phyloP scores from a whole-genome alignment of 2,113 vertebrate genomes.

The Laticauda colubrina region DNA sequence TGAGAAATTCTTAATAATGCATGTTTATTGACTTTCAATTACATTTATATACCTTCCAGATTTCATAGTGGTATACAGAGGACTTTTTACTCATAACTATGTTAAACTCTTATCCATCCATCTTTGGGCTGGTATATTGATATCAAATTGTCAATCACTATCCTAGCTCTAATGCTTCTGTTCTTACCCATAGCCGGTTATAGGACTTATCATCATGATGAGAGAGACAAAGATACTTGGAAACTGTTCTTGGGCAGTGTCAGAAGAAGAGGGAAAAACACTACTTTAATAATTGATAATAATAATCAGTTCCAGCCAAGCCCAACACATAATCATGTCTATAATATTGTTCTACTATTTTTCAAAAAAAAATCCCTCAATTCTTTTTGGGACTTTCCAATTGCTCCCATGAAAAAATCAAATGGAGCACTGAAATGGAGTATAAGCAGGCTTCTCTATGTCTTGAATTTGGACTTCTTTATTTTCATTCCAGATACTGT shows the following conservation, averaged over 20 bases:
- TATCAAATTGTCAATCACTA: neutral
- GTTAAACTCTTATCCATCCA: neutral
- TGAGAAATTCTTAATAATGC: neutral
- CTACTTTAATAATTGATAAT: neutral
- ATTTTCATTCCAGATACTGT: neutral
- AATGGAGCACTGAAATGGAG: neutral
- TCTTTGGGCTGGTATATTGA: neutral
- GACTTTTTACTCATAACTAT: neutral
- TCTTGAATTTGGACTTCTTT: neutral
- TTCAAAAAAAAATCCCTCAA: neutral
- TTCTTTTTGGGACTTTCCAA: neutral
- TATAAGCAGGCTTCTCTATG: neutral
- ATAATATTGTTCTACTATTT: neutral
- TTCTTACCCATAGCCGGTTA: neutral
- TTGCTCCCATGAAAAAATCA: accelerated
- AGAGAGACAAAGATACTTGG: neutral
- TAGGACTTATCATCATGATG: neutral
- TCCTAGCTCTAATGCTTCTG: neutral
- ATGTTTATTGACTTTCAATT: neutral
- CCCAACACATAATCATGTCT: neutral
- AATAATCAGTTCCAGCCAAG: neutral
- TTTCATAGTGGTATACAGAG: neutral
- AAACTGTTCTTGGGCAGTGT: neutral
- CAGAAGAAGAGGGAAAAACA: neutral
- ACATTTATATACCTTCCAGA: neutral